Evolutionary conservation across 2,888 invertebrate genomes (phyloP), one percentile per base, ranked within the genome.

Genomic region (Sarcophaga caerulescens): DNA sequence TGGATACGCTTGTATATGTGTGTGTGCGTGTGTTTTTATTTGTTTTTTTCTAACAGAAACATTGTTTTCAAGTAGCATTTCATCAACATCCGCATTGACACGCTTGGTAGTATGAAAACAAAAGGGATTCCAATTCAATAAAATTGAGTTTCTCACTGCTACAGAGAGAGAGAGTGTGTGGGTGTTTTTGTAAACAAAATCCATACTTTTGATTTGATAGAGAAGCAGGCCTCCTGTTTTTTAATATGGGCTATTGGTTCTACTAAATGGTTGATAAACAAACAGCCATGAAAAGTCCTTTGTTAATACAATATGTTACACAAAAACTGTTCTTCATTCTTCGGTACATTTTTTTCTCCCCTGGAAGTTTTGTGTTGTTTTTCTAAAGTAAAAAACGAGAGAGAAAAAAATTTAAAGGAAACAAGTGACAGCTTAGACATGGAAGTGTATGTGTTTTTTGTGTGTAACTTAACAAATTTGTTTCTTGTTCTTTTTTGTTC

Each of bases 261-360:
- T 65, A 60, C 77, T 84, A 81, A 86, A 81, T 81, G 81, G 70
- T 70, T 74, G 70, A 69, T 71, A 84, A 77, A 84, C 47, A 77
- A 81, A 81, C 65, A 84, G 68, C 3, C 57, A 35, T 10, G 35
- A 10, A 45, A 17, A 63, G 23, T 21, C 44, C 83, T 45, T 84
- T 86, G 77, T 74, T 81, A 78, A 62, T 19, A 52, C 81, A 81
- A 86, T 81, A 78, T 86, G 86, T 81, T 83, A 44, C 76, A 76
- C 44, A 62, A 52, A 45, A 52, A 25, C 57, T 69, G 14, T 47
- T n/a, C 3, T 57, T 23, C 62, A 1, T 35, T 6, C 35, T 35
- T 1, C 0, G 1, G 35, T 8, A 35, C 8, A 35, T 35, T 35
- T 8, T 10, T 10, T 52, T 0, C 14, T 52, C 19, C 19, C 21